phyloP scores from a whole-genome alignment of 2,113 vertebrate species.

The Falcunculus frontatus region DNA sequence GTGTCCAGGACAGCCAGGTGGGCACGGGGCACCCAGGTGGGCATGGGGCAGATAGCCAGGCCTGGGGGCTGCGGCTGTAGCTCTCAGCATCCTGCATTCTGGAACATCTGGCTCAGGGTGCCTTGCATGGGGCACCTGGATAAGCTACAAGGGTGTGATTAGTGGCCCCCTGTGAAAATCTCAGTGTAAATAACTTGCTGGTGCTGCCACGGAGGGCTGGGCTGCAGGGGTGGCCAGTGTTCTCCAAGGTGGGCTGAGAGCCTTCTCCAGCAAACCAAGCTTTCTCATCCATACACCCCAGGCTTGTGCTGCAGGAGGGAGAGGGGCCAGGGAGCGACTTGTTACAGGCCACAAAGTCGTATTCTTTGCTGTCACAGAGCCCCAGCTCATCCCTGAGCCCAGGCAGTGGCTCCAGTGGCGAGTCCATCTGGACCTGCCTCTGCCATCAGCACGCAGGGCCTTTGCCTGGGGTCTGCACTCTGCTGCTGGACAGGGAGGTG shows the following conservation, averaged over 20 bases:
- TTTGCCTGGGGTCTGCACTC: background rate
- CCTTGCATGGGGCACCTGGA: background rate
- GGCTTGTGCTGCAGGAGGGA: background rate
- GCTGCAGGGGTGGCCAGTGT: fast-evolving
- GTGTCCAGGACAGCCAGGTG: background rate
- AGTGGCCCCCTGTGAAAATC: background rate
- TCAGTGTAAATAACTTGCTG: background rate
- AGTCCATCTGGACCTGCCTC: fast-evolving
- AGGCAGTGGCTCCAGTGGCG: background rate
- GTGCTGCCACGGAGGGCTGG: background rate
- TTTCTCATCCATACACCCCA: background rate
- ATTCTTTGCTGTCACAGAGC: background rate
- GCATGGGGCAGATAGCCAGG: background rate
- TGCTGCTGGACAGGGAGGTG: background rate
- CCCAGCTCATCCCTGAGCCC: background rate
- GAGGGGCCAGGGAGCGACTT: background rate
- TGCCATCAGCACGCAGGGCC: background rate
- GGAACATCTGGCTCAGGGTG: background rate
- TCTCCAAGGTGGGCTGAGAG: background rate
- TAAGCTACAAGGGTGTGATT: background rate
- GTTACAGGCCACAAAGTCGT: background rate
- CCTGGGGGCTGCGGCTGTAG: background rate
- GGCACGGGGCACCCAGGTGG: background rate
- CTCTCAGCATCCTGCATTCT: background rate
- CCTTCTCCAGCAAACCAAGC: background rate